phyloP scores from a whole-genome alignment of 2,113 vertebrate genomes.

The Melospiza melodia region DNA sequence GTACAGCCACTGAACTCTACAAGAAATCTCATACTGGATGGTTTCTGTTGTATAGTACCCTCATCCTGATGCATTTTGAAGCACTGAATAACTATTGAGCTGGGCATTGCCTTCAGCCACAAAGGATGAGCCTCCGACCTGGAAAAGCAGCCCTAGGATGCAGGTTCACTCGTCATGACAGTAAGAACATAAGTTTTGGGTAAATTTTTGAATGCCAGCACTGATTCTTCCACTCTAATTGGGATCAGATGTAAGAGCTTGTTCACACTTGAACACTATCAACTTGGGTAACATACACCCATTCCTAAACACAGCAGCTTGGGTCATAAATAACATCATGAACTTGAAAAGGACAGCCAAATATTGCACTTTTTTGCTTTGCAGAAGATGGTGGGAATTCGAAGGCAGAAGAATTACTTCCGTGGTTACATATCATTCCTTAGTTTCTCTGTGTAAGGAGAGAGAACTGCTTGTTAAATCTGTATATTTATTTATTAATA shows the following conservation, averaged over 20 bases:
- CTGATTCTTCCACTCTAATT: not conserved
- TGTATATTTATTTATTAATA: slow-evolving; percentile 44
- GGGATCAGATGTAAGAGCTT: not conserved
- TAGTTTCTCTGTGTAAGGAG: not conserved
- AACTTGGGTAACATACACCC: not conserved
- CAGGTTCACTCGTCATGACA: not conserved
- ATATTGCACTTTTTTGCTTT: not conserved
- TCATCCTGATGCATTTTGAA: not conserved
- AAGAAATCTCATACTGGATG: not conserved
- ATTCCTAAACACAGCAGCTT: not conserved
- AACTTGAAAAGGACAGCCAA: not conserved
- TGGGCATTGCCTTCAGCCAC: not conserved
- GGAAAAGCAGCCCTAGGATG: not conserved
- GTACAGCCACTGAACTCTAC: not conserved
- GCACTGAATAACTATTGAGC: not conserved
- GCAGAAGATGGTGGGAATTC: not conserved
- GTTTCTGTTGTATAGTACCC: not conserved
- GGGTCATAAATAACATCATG: not conserved
- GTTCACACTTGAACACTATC: not conserved
- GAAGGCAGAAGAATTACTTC: not conserved
- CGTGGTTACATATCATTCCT: not conserved
- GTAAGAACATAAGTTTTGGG: not conserved
- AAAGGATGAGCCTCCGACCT: not conserved
- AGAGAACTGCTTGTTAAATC: slow-evolving; percentile 9
- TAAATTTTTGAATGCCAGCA: not conserved